Evolutionary conservation across 2,113 vertebrate genomes (phyloP).

Genomic region (Syngnathoides biaculeatus): DNA sequence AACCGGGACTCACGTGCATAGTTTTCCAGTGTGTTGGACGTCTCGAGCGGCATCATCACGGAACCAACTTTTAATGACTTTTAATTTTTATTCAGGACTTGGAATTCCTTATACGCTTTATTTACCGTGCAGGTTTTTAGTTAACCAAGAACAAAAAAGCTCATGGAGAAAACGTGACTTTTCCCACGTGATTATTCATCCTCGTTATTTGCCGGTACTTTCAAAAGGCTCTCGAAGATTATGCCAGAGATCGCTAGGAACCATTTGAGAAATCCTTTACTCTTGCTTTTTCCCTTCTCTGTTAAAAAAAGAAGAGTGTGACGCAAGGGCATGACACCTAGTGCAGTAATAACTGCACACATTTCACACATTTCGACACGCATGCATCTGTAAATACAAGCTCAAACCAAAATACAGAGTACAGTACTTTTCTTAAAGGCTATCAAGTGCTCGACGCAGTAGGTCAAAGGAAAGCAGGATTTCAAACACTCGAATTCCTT

Average conservation of each 20-base stretch:
- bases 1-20: neutral
- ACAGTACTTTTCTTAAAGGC: slow-evolving; percentile 24
- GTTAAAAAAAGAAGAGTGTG: neutral
- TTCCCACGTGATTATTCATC: slow-evolving; percentile 8
- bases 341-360: too few relatives aligned
- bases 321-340: slow-evolving; percentile 1
- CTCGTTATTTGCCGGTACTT: slow-evolving; percentile 5
- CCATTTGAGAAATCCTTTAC: slow-evolving; percentile 3
- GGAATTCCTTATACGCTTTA: too few relatives aligned
- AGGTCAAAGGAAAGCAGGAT: slow-evolving; percentile 61
- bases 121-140: neutral
- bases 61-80: too few relatives aligned
- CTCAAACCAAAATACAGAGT: slow-evolving; percentile 15
- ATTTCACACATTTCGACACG: neutral
- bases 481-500: slow-evolving; percentile 51
- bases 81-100: too few relatives aligned
- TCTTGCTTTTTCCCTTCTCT: slow-evolving; percentile 17
- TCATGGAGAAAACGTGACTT: too few relatives aligned
- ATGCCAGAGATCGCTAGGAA: slow-evolving; percentile 11
- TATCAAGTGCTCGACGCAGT: slow-evolving; percentile 42
- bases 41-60: neutral
- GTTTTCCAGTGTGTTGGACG: neutral
- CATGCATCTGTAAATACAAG: neutral
- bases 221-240: neutral
- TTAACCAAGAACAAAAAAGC: too few relatives aligned